Conservation (phyloP, 2,797 vertebrate species). For the Mormyrops boulengeri region DNA sequence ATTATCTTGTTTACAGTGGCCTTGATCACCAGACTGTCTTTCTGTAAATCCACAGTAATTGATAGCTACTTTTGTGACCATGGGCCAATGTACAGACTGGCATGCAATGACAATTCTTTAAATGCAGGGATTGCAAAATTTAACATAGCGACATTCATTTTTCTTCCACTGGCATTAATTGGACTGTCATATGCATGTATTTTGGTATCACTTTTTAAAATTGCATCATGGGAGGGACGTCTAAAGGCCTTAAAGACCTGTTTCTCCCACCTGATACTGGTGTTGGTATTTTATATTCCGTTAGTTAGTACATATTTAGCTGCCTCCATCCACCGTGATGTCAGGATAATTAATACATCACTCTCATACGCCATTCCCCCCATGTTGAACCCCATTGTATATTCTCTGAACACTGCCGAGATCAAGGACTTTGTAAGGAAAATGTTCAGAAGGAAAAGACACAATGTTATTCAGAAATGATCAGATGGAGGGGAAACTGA, state of each 20-base stretch:
- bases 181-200: constrained; percentile 36
- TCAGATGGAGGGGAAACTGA: neutral
- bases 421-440: neutral
- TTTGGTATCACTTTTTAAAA: constrained; percentile 30
- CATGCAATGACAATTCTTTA: too few species aligned
- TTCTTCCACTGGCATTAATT: too few species aligned
- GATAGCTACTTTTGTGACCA: constrained; percentile 38
- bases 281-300: constrained; percentile 31
- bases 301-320: constrained; percentile 14
- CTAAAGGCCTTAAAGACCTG: constrained; percentile 39
- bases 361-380: neutral
- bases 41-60: constrained; percentile 35
- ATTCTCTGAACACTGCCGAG: neutral
- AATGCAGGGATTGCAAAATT: too few species aligned
- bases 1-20: too few species aligned
- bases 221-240: constrained; percentile 33
- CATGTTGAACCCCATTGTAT: neutral
- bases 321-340: neutral
- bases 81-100: constrained; percentile 22
- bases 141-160: too few species aligned
- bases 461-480: neutral
- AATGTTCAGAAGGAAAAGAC: neutral
- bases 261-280: constrained; percentile 33
- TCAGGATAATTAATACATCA: neutral
- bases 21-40: constrained; percentile 34